These are phyloP conservation scores for Andricus curvator DNA, from an alignment of 2,888 invertebrate genomes.

Conservation along the genomic window DNA sequence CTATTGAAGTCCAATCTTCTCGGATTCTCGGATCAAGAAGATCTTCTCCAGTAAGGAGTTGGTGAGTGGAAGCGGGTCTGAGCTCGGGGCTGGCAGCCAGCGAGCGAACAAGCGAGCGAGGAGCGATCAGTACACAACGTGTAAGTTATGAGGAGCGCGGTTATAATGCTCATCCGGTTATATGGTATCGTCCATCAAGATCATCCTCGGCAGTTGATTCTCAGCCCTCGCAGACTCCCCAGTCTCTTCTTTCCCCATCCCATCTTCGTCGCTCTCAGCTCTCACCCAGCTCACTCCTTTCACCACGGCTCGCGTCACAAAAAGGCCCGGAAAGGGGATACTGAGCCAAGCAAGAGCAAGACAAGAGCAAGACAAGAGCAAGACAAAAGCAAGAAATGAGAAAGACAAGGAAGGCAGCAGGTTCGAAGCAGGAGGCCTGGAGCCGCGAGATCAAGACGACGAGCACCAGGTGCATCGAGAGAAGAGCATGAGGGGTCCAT, in stretches of 20 bases:
- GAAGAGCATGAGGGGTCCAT: slow-evolving; percentile 59
- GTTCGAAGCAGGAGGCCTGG: slow-evolving; percentile 54
- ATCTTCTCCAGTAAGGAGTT: slow-evolving; percentile 10
- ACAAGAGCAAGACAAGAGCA: slow-evolving; percentile 39
- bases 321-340: slow-evolving; percentile 44
- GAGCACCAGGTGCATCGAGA: slow-evolving; percentile 70
- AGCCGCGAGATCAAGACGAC: slow-evolving; percentile 68
- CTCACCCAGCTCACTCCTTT: neutral
- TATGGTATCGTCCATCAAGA: slow-evolving; percentile 54
- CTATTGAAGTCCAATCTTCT: slow-evolving; percentile 7
- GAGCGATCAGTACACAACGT: slow-evolving; percentile 42
- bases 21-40: slow-evolving; percentile 17
- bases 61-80: slow-evolving; percentile 3
- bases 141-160: slow-evolving; percentile 54
- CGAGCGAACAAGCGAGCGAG: slow-evolving; percentile 38
- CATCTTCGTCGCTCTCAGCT: slow-evolving; percentile 14
- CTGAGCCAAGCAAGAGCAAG: slow-evolving; percentile 31
- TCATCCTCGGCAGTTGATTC: slow-evolving; percentile 56
- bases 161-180: slow-evolving; percentile 50
- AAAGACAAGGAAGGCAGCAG: slow-evolving; percentile 42
- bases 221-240: slow-evolving; percentile 43
- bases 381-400: slow-evolving; percentile 41
- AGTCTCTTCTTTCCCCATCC: neutral
- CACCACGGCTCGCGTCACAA: slow-evolving; percentile 28
- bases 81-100: slow-evolving; percentile 13